Conservation (phyloP, 2,888 invertebrate genomes). For the Anagyrus pseudococci region DNA sequence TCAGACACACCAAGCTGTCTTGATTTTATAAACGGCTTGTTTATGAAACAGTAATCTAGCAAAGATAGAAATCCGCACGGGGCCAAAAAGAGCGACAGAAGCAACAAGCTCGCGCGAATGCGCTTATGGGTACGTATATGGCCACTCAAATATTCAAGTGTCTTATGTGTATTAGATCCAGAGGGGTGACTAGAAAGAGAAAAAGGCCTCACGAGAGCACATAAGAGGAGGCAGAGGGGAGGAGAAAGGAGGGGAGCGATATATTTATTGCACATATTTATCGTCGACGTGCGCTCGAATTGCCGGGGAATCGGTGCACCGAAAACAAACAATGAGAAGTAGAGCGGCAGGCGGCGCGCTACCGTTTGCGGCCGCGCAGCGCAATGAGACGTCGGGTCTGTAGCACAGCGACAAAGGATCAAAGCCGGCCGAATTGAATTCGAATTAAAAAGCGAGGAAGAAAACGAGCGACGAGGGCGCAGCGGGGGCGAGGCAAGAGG, state of each 20-base stretch:
- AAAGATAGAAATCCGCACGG: too few species aligned
- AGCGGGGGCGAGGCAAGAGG: slow-evolving; percentile 8
- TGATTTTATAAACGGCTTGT: too few species aligned
- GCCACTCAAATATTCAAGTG: neutral
- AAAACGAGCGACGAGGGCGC: slow-evolving; percentile 31
- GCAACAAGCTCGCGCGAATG: too few species aligned
- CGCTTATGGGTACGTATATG: too few species aligned
- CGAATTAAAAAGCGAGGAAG: slow-evolving; percentile 45
- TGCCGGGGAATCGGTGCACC: slow-evolving; percentile 26
- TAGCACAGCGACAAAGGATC: slow-evolving; percentile 43
- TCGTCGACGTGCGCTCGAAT: slow-evolving; percentile 38
- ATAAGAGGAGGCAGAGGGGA: neutral
- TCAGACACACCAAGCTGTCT: too few species aligned
- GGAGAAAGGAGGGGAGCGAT: slow-evolving; percentile 20
- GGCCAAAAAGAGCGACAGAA: too few species aligned
- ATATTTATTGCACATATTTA: slow-evolving; percentile 41
- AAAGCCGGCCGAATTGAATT: slow-evolving; percentile 44
- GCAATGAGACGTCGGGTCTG: slow-evolving; percentile 39
- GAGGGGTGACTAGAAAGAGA: too few species aligned
- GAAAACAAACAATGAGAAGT: slow-evolving; percentile 35
- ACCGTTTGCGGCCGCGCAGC: slow-evolving; percentile 31
- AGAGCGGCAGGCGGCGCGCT: slow-evolving; percentile 8
- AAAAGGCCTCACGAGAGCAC: slow-evolving; percentile 12
- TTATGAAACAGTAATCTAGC: too few species aligned
- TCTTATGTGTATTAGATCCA: neutral